phyloP scores from a whole-genome alignment of 2,888 invertebrate species.

The Pimpla rufipes region DNA sequence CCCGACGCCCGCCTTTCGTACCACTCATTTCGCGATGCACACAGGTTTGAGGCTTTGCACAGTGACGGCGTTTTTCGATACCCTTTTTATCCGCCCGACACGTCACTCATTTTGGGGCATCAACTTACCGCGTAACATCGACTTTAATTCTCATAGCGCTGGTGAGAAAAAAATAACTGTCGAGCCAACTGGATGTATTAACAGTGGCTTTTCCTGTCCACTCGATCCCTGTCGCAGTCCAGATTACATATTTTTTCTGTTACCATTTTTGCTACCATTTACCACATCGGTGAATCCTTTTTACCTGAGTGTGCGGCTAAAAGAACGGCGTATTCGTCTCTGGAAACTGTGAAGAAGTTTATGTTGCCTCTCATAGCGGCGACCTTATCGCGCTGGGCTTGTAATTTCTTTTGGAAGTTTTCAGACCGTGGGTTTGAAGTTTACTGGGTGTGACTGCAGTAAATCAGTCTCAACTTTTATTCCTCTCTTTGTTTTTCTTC shows the following conservation, averaged over 20 bases:
- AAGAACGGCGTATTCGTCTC: not conserved
- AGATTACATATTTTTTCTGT: too few relatives aligned
- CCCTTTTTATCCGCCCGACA: too few relatives aligned
- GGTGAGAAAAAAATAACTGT: too few relatives aligned
- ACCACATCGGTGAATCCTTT: slow-evolving; percentile 7
- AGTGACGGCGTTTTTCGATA: not conserved
- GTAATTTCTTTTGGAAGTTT: slow-evolving; percentile 48
- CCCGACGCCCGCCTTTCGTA: too few relatives aligned
- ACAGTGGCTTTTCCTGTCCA: too few relatives aligned
- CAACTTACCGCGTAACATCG: too few relatives aligned
- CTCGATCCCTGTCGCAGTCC: too few relatives aligned
- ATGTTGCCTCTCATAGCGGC: slow-evolving; percentile 21
- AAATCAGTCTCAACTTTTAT: slow-evolving; percentile 51
- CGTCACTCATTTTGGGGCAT: too few relatives aligned
- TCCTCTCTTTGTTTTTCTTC: slow-evolving; percentile 30
- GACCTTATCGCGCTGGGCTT: slow-evolving; percentile 44
- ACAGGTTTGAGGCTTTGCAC: too few relatives aligned
- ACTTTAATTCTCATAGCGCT: too few relatives aligned
- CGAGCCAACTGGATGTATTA: too few relatives aligned
- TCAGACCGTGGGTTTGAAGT: slow-evolving; percentile 32
- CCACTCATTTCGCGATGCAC: not conserved
- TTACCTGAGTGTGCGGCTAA: not conserved
- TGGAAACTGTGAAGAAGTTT: slow-evolving; percentile 25
- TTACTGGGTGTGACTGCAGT: slow-evolving; percentile 47
- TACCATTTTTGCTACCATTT: not conserved